These are phyloP conservation scores for Oryzias melastigma DNA, from an alignment of 2,113 vertebrate genomes.

Conservation along the genomic window DNA sequence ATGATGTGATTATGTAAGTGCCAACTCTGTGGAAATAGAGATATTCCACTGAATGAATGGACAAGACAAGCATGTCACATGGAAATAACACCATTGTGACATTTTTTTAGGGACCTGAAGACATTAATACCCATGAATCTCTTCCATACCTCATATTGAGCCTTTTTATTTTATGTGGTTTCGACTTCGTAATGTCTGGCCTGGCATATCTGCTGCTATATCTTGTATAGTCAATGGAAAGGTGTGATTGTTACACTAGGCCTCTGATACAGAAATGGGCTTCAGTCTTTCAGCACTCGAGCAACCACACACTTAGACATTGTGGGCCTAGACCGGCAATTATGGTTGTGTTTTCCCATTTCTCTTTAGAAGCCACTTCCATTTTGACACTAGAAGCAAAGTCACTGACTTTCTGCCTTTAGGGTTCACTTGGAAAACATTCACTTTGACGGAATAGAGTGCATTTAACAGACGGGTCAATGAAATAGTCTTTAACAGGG, in stretches of 20 bases:
- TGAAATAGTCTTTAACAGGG: constrained; percentile 43
- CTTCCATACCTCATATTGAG: constrained; percentile 4
- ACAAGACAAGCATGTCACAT: too few relatives aligned
- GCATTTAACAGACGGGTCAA: constrained; percentile 49
- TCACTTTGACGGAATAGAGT: constrained; percentile 41
- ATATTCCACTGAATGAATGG: constrained; percentile 47
- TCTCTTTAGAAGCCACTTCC: constrained; percentile 66
- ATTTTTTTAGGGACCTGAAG: not conserved
- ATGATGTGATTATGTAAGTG: constrained; percentile 76
- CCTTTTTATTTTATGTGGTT: not conserved
- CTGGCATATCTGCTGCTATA: not conserved
- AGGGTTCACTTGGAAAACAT: constrained; percentile 30
- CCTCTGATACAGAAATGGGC: constrained; percentile 23
- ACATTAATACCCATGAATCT: not conserved
- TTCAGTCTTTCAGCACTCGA: constrained; percentile 39
- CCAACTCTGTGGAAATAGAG: constrained; percentile 59
- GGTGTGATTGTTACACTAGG: constrained; percentile 7
- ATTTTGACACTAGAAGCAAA: constrained; percentile 60
- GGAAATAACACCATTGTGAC: too few relatives aligned
- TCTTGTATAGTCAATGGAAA: not conserved
- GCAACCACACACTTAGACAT: constrained; percentile 60
- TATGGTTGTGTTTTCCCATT: constrained; percentile 68
- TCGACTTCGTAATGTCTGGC: not conserved
- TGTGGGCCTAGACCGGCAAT: constrained; percentile 67
- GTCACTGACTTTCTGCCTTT: constrained; percentile 43